Base-by-base conservation (phyloP, 2,113 vertebrate species). In the Python bivittatus region DNA sequence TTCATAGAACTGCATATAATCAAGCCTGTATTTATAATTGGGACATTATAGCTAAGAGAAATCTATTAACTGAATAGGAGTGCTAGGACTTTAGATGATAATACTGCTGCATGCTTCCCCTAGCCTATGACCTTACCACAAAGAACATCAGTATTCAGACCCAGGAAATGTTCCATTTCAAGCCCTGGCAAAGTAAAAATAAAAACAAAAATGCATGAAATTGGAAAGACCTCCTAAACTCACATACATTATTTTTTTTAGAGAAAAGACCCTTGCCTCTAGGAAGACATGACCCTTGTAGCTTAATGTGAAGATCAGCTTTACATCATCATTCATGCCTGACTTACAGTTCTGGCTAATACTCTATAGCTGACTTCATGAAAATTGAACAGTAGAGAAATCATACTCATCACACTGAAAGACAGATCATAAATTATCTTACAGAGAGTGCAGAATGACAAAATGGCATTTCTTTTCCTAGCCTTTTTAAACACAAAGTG, bases 331-430 rank as follows among this genome's bases (percentile, higher is more conserved):
- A 54, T 53, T 44, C 11, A 87, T 87, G 84, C 85, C 12, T 87
- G 84, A 91, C 48, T 64, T 86, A 86, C 53, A 53, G 54, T 90
- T 86, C 58, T 91, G 42, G 52, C 42, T 91, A 86, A 91, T 38
- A 38, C 48, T 6, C 42, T 72, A 38, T 22, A 91, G 42, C 20
- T 33, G 60, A 68, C 12, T 91, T 91, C 52, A 86, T 61, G 52
- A 33, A 91, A 86, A 68, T 86, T 68, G 90, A 64, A 86, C 48
- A 68, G 58, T 60, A 11, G 42, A 33, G 52, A 68, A 91, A 68
- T 72, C 87, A 91, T 68, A 42, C 85, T 61, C 60, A 42, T 72
- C 48, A 87, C 17, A 91, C 56, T 38, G 83, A 90, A 79, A 61
- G 90, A 60, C 54, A 72, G 60, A 91, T 38, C 4, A 91, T 84